Base-by-base conservation (phyloP, 2,113 vertebrate genomes). In the Uria lomvia region DNA sequence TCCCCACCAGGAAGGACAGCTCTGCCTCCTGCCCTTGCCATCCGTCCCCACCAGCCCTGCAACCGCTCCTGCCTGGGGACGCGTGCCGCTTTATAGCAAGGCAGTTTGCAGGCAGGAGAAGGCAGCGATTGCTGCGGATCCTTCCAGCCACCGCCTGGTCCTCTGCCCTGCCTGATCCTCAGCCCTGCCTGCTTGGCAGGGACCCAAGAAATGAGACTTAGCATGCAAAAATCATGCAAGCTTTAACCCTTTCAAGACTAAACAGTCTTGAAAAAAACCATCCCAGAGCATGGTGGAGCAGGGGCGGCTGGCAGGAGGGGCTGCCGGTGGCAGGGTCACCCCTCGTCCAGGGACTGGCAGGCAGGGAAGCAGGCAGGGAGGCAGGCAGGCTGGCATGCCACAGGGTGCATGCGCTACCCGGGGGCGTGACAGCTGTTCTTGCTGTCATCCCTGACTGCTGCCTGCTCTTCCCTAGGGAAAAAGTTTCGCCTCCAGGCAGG, bases 41-140 rank as follows among this genome's bases (percentile, higher is more conserved):
- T 21, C 12, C 2, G 0, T 7, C 18, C 27, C 49, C 27, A 17
- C 18, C 4, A 4, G 62, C 45, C 4, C 15, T 4, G 6, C 43
- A 49, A 1, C 55, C 3, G 0, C 17, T 70, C 11, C 40, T 53
- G 34, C 49, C 59, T 0, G 1, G 9, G 27, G 8, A 40, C 3
- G 1, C 0, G 2, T 3, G 1, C 9, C 10, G 6, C 30, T 32
- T 32, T 0, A 0, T 1, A 38, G 18, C 52, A 24, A 1, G 8
- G 40, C 12, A 12, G 32, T 30, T 59, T 26, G 50, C 62, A 7
- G 32, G 43, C 85, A 43, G 65, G 26, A 59, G 49, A 32, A 26
- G 49, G 65, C 81, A 56, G 43, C 3, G 1, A 32, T 14, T 15
- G 49, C 71, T 43, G 12, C 2, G 4, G 77, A 8, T 32, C 8